Evolutionary conservation across 2,113 vertebrate genomes (phyloP).

Genomic region (Salvelinus sp.): DNA sequence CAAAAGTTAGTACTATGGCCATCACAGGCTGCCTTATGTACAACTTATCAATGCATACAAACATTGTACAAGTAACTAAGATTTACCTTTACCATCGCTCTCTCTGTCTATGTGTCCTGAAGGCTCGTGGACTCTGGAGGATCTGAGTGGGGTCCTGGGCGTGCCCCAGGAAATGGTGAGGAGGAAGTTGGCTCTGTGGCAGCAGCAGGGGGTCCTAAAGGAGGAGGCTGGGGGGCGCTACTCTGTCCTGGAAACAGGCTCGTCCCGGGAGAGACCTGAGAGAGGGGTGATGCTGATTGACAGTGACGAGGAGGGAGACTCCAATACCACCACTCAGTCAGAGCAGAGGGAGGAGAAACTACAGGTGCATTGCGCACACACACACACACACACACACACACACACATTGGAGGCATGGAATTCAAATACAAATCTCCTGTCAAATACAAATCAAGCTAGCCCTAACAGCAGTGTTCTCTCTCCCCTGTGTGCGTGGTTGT

Average conservation of each 20-base stretch:
- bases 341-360: constrained; percentile 98
- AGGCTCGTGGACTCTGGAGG: constrained; percentile 89
- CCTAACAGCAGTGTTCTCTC: neutral
- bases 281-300: constrained; percentile 87
- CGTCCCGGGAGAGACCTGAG: constrained; percentile 83
- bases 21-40: neutral
- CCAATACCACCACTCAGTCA: constrained; percentile 93
- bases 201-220: constrained; percentile 92
- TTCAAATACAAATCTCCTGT: no score
- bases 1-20: constrained; percentile 70
- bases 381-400: neutral
- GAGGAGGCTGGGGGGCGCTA: constrained; percentile 86
- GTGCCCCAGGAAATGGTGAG: constrained; percentile 85
- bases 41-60: neutral
- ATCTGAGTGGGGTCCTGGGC: constrained; percentile 85
- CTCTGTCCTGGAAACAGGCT: constrained; percentile 86
- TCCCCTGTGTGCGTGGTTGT: neutral
- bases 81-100: neutral
- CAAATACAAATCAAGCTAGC: no score
- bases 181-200: constrained; percentile 91
- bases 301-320: constrained; percentile 94
- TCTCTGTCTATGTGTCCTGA: constrained; percentile 1
- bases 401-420: no score
- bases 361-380: constrained; percentile 74
- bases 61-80: neutral